Evolutionary conservation across 1,140 invertebrate species (phyloP).

Genomic region (Diorhabda carinulata): DNA sequence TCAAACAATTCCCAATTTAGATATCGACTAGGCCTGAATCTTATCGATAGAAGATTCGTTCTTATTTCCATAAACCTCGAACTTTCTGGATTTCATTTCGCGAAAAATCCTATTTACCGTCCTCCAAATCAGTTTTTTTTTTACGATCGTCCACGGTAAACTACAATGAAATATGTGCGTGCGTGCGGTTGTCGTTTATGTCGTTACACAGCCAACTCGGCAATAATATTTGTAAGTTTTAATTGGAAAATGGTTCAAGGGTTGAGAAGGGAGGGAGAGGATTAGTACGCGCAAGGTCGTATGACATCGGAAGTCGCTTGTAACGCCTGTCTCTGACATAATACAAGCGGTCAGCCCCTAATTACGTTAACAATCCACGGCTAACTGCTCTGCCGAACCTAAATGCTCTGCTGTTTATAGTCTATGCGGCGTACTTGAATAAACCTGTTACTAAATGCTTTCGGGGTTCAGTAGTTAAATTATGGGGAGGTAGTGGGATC

Average conservation of each 20-base stretch:
- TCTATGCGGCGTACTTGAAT: constrained; percentile 13
- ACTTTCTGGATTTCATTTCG: not conserved
- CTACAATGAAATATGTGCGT: constrained; percentile 6
- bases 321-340: constrained; percentile 37
- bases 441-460: not conserved
- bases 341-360: constrained; percentile 31
- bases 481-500: too few species aligned
- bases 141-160: constrained; percentile 8
- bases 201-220: constrained; percentile 7
- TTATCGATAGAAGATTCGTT: not conserved
- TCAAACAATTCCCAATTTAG: too few species aligned
- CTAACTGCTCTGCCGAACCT: constrained; percentile 25
- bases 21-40: too few species aligned
- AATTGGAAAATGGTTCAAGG: constrained; percentile 9
- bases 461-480: too few species aligned
- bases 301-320: constrained; percentile 37
- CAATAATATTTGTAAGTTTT: constrained; percentile 20
- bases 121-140: constrained; percentile 10
- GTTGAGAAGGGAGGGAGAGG: not conserved
- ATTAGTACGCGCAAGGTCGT: constrained; percentile 26
- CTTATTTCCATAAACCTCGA: constrained; percentile 2
- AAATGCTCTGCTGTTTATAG: constrained; percentile 31
- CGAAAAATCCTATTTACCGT: constrained; percentile 8
- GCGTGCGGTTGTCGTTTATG: constrained; percentile 12
- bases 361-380: constrained; percentile 33